A percentile compares a stretch with the other conserved stretches of the same genome.
Evolutionary conservation across 2,797 vertebrate genomes (phyloP).

Genomic region (Rousettus madagascariensis): DNA sequence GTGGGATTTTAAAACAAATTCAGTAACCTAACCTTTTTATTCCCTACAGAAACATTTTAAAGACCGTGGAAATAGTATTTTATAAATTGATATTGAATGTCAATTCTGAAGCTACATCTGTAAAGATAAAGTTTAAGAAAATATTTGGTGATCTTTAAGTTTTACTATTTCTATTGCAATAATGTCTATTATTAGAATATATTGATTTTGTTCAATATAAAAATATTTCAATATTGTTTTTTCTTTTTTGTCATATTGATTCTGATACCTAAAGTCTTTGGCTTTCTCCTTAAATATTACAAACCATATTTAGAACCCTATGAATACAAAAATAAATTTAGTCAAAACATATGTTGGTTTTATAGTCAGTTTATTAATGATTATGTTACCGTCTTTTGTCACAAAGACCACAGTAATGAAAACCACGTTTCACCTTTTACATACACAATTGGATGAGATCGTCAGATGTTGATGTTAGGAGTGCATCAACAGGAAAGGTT

Average conservation of each 20-base stretch:
- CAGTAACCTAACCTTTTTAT: constrained; percentile 32
- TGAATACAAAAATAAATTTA: constrained; percentile 35
- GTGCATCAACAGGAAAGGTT: constrained; percentile 34
- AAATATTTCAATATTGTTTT: neutral
- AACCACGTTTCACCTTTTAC: constrained; percentile 44
- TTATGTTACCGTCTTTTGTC: constrained; percentile 43
- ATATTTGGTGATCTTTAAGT: constrained; percentile 10
- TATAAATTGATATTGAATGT: constrained; percentile 55
- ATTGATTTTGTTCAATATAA: neutral
- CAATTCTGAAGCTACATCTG: constrained; percentile 42
- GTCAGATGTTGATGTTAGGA: constrained; percentile 56
- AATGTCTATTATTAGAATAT: constrained; percentile 28
- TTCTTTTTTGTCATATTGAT: constrained; percentile 6
- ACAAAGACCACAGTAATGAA: constrained; percentile 44
- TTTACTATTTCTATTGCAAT: constrained; percentile 26
- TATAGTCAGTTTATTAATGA: constrained; percentile 32
- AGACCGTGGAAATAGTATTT: constrained; percentile 47
- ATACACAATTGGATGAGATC: constrained; percentile 51
- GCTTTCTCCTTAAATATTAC: neutral
- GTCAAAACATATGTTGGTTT: constrained; percentile 11
- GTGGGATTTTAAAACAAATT: constrained; percentile 14
- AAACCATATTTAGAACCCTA: constrained; percentile 37
- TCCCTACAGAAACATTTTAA: constrained; percentile 40
- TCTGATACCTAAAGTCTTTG: neutral
- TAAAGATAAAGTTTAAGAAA: constrained; percentile 53